Evolutionary conservation across 1,140 invertebrate species (phyloP).

Genomic region (Aradophagus sp.): DNA sequence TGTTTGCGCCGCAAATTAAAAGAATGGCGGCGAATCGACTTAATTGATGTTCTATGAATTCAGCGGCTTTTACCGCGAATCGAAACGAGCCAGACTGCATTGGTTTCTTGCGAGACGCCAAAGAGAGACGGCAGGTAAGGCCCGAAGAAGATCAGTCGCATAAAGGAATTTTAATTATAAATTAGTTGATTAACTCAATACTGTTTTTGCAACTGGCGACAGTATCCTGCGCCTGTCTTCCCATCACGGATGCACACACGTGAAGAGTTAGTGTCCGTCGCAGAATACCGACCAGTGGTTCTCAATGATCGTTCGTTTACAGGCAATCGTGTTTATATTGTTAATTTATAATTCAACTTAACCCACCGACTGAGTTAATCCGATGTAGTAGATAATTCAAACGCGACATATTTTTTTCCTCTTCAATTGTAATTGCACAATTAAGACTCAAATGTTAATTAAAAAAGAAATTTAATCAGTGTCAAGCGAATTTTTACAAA

Average conservation of each 20-base stretch:
- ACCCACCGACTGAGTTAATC: too few relatives aligned
- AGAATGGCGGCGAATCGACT: conserved; percentile 61
- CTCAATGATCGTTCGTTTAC: conserved; percentile 39
- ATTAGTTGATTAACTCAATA: conserved; percentile 77
- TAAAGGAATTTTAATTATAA: conserved; percentile 76
- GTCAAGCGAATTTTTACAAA: too few relatives aligned
- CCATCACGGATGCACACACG: conserved; percentile 40
- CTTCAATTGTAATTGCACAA: too few relatives aligned
- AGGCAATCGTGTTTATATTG: too few relatives aligned
- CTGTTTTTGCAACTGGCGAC: conserved; percentile 71
- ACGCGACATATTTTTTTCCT: too few relatives aligned
- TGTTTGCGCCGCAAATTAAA: conserved; percentile 13
- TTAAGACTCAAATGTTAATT: too few relatives aligned
- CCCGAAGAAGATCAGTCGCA: conserved; percentile 58
- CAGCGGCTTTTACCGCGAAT: conserved; percentile 71
- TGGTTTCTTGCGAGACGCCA: conserved; percentile 64
- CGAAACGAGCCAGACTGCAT: conserved; percentile 63
- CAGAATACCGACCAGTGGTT: conserved; percentile 60
- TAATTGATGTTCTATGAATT: conserved; percentile 76
- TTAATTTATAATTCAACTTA: too few relatives aligned
- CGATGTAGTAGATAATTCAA: too few relatives aligned
- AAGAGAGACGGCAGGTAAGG: conserved; percentile 32
- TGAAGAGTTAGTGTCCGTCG: conserved; percentile 53
- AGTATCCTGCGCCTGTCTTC: conserved; percentile 63
- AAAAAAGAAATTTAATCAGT: too few relatives aligned